Percentiles rank a stretch among this genome's conserved stretches.
Evolutionary conservation across 2,113 vertebrate genomes (phyloP).

Genomic region (Parus major): DNA sequence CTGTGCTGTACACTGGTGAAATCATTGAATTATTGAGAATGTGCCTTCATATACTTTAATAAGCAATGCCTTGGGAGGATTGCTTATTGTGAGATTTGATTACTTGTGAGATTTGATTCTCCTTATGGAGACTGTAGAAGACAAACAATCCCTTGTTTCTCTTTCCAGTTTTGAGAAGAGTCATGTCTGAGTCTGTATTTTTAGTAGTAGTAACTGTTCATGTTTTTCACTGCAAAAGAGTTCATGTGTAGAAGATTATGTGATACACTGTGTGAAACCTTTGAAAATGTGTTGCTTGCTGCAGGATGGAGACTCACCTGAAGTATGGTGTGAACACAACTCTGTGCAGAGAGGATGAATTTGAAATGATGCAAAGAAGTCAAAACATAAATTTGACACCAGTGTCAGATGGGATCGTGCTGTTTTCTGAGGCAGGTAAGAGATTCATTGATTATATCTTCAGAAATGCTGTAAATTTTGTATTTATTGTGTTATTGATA

Average conservation of each 20-base stretch:
- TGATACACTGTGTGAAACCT: neutral
- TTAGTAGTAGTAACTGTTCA: neutral
- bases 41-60: neutral
- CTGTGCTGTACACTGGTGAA: neutral
- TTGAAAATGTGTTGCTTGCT: neutral
- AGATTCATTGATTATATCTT: neutral
- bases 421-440: conserved; percentile 67
- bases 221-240: conserved; percentile 6
- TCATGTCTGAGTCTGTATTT: neutral
- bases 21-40: neutral
- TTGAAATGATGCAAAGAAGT: conserved; percentile 34
- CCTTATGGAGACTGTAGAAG: neutral
- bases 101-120: neutral
- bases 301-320: conserved; percentile 25
- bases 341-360: conserved; percentile 14
- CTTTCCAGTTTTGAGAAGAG: neutral
- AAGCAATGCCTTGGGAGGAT: neutral
- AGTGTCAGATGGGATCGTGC: conserved; percentile 14
- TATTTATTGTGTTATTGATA: neutral
- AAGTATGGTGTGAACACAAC: neutral
- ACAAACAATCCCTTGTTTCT: neutral
- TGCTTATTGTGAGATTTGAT: too few relatives aligned
- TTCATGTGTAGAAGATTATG: neutral
- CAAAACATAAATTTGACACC: conserved; percentile 17
- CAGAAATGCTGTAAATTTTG: neutral